phyloP scores from a whole-genome alignment of 2,113 vertebrate genomes.

The Rhea pennata region DNA sequence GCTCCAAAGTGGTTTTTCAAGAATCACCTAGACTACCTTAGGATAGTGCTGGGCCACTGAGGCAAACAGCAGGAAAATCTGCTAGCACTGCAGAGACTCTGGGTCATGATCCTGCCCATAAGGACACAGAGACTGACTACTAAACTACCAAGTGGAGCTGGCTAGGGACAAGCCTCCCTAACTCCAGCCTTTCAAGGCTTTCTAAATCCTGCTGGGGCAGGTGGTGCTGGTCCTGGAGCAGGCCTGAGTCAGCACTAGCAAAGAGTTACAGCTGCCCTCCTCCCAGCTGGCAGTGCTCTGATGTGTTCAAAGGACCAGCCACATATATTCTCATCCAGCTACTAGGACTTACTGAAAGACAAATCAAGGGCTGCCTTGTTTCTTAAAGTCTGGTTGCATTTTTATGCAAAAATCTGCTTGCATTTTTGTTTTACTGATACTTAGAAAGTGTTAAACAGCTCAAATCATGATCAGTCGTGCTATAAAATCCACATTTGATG shows the following conservation, averaged over 20 bases:
- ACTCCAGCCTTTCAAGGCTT: conserved; percentile 21
- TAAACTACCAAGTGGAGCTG: not conserved
- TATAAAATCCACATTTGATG: not conserved
- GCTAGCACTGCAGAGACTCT: accelerated
- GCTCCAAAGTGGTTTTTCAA: not conserved
- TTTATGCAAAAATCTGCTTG: not conserved
- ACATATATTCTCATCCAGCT: not conserved
- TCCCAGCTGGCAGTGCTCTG: not conserved
- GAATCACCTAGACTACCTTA: not conserved
- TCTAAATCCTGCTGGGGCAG: conserved; percentile 19
- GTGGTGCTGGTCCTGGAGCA: accelerated
- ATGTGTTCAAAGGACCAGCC: not conserved
- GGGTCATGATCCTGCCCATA: not conserved
- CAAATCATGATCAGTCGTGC: not conserved
- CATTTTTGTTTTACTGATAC: not conserved
- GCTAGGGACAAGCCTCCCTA: not conserved
- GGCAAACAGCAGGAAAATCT: not conserved
- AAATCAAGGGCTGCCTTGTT: not conserved
- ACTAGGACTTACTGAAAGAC: not conserved
- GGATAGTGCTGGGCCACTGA: not conserved
- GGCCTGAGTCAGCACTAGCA: not conserved
- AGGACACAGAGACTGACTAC: not conserved
- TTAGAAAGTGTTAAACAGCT: not conserved
- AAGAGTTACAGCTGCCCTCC: not conserved
- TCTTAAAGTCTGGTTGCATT: not conserved